Evolutionary conservation across 2,113 vertebrate genomes (phyloP).

Genomic region (Periophthalmodon schlosseri): DNA sequence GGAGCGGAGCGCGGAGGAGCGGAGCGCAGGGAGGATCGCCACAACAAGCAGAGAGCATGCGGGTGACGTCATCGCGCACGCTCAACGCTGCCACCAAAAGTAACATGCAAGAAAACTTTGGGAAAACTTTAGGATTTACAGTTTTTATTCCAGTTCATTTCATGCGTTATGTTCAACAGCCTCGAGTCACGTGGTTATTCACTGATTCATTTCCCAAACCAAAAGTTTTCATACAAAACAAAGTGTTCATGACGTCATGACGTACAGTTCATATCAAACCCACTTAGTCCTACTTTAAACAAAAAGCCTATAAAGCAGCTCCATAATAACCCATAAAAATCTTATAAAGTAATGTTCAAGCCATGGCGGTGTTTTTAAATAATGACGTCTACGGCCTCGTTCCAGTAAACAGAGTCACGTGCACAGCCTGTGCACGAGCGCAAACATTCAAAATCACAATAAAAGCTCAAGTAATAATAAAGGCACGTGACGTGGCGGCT

Average conservation of each 20-base stretch:
- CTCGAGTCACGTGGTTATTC: conserved; percentile 10
- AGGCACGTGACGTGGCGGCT: background rate
- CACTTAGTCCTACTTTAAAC: conserved; percentile 40
- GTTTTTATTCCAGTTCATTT: background rate
- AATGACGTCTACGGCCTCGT: conserved; percentile 18
- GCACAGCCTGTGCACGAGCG: conserved; percentile 19
- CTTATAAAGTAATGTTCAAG: conserved; percentile 8
- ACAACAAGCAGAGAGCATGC: conserved; percentile 45
- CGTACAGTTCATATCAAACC: conserved; percentile 29
- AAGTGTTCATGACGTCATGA: conserved; percentile 20
- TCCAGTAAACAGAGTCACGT: background rate
- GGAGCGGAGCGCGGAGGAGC: conserved; percentile 12
- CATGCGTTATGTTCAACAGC: too few species aligned
- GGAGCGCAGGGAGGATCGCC: conserved; percentile 42
- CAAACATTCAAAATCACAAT: conserved; percentile 45
- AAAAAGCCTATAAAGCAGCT: conserved; percentile 48
- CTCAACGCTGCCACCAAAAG: conserved; percentile 39
- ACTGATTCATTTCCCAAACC: conserved; percentile 46
- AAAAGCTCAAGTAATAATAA: conserved; percentile 20
- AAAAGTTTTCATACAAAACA: conserved; percentile 44
- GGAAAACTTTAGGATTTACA: background rate
- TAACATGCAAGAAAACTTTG: conserved; percentile 9
- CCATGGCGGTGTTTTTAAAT: conserved; percentile 25
- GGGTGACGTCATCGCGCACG: conserved; percentile 72
- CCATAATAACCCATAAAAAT: conserved; percentile 44